These are phyloP conservation scores for Dromaius novaehollandiae DNA, from an alignment of 2,113 vertebrate genomes.

Conservation along the genomic window DNA sequence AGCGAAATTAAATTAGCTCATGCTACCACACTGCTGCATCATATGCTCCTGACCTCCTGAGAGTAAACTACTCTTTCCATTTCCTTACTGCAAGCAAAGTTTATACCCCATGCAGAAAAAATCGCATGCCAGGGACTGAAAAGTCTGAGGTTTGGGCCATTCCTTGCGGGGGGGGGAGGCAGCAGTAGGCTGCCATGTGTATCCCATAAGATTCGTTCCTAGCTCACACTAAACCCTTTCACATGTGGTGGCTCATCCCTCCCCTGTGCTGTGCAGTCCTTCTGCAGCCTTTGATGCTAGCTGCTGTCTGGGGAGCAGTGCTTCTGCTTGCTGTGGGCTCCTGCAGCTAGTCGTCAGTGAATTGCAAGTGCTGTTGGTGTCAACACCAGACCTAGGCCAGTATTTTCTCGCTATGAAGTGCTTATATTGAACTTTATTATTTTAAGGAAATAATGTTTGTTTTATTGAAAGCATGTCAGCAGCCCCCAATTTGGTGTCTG, in stretches of 20 bases:
- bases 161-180: not conserved
- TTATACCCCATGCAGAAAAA: not conserved
- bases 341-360: not conserved
- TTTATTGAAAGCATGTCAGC: not conserved
- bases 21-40: constrained; percentile 35
- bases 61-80: not conserved
- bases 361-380: not conserved
- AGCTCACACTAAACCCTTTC: not conserved
- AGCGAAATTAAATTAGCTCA: constrained; percentile 60
- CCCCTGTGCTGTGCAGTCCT: not conserved
- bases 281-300: not conserved
- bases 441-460: not conserved
- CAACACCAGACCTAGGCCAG: not conserved
- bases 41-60: constrained; percentile 16
- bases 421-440: not conserved
- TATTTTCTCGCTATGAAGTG: not conserved
- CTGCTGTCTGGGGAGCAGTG: not conserved
- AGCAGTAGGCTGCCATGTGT: not conserved
- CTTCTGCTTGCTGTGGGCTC: no score
- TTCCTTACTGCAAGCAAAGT: not conserved
- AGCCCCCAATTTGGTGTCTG: not conserved
- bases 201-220: not conserved
- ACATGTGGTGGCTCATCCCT: not conserved
- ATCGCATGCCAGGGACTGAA: not conserved
- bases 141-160: not conserved